phyloP scores from a whole-genome alignment of 2,797 vertebrate species.

The Cetoscarus ocellatus region DNA sequence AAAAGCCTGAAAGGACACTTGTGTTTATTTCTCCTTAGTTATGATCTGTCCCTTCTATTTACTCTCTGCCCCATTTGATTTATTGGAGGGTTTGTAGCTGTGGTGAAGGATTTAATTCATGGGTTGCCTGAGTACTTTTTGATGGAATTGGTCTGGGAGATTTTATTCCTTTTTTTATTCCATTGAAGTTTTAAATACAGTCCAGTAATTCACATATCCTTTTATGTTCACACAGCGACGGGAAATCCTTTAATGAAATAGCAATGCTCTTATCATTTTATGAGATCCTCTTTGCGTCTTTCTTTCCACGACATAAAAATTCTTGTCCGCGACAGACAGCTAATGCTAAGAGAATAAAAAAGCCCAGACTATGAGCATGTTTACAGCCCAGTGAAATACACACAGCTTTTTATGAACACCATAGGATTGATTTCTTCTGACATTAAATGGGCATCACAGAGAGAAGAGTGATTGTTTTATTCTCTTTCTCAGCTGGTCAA shows the following conservation, averaged over 20 bases:
- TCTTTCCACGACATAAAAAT: slow-evolving; percentile 35
- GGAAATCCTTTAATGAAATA: slow-evolving; percentile 61
- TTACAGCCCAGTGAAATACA: slow-evolving; percentile 71
- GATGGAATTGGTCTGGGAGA: slow-evolving; percentile 30
- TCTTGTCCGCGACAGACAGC: slow-evolving; percentile 20
- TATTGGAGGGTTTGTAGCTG: slow-evolving; percentile 13
- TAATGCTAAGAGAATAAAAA: slow-evolving; percentile 50
- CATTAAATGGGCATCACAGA: slow-evolving; percentile 70
- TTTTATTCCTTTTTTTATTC: slow-evolving; percentile 12
- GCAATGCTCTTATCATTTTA: slow-evolving; percentile 71
- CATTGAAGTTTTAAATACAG: slow-evolving; percentile 39
- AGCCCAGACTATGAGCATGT: slow-evolving; percentile 32
- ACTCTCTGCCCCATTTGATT: slow-evolving; percentile 20
- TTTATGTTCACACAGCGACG: slow-evolving; percentile 39
- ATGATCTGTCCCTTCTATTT: slow-evolving; percentile 12
- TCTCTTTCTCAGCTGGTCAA: slow-evolving; percentile 72
- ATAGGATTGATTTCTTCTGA: slow-evolving; percentile 67
- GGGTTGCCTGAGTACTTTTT: slow-evolving; percentile 33
- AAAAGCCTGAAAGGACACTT: slow-evolving; percentile 28
- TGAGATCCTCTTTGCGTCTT: slow-evolving; percentile 47
- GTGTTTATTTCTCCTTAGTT: slow-evolving; percentile 24
- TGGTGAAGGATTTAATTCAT: slow-evolving; percentile 46
- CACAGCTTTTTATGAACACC: slow-evolving; percentile 66
- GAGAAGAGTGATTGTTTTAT: slow-evolving; percentile 74
- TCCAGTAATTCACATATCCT: slow-evolving; percentile 46